Percentiles rank a stretch among this genome's conserved stretches.
phyloP scores from a whole-genome alignment of 2,797 vertebrate genomes.

The Tympanoctomys barrerae region DNA sequence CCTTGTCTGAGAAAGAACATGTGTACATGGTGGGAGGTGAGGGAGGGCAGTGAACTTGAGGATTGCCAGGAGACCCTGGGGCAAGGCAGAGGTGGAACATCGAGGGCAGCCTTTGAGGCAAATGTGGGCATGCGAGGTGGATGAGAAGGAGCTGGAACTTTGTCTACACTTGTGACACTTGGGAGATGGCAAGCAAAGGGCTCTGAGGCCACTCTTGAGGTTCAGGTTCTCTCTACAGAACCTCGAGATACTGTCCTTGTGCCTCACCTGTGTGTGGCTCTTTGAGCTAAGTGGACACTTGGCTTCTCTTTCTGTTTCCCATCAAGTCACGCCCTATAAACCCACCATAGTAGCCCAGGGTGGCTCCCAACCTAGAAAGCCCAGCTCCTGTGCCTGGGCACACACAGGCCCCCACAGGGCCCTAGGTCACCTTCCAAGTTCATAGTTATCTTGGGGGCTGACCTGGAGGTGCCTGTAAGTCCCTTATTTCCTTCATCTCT shows the following conservation, averaged over 20 bases:
- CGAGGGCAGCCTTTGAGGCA: background rate
- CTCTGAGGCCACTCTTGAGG: background rate
- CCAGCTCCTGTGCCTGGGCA: background rate
- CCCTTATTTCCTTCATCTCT: rapidly evolving
- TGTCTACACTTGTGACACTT: background rate
- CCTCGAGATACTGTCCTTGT: too few relatives aligned
- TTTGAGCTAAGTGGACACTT: background rate
- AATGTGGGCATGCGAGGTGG: rapidly evolving
- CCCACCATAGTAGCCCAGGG: background rate
- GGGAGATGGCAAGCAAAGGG: background rate
- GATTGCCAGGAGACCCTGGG: background rate
- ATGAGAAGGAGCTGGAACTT: background rate
- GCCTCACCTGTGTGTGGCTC: background rate
- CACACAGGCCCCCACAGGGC: background rate
- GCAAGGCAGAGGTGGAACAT: background rate
- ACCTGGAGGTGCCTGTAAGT: background rate
- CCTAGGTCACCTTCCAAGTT: too few relatives aligned
- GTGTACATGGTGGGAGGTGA: rapidly evolving
- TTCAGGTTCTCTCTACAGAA: background rate
- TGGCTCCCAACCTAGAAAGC: background rate
- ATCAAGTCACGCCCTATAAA: too few relatives aligned
- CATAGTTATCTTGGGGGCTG: rapidly evolving
- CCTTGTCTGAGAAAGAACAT: background rate
- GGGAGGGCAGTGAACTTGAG: background rate
- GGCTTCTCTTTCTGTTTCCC: background rate